Evolutionary conservation across 2,888 invertebrate genomes (phyloP), one percentile per base, ranked within the genome.

Genomic region (Fabriciana adippe): DNA sequence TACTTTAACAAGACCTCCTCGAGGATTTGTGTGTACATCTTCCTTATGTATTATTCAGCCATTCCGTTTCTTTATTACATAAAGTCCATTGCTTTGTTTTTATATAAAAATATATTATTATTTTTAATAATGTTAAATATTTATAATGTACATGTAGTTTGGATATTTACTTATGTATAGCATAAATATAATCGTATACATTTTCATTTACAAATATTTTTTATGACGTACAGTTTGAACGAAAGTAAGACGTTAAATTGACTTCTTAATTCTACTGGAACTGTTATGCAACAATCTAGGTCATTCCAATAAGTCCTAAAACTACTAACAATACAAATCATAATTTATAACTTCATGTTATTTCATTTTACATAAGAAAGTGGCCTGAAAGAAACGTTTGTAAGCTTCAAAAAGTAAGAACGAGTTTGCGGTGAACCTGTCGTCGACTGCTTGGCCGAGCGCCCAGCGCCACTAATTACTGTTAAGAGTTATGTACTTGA

Each of bases 321-420:
- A 61, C 61, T 41, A 31, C 21, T 14, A 65, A 35, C 18, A 65
- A 59, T 47, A 54, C 18, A 45, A 53, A 45, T 45, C 53, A 54
- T 59, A 53, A 60, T 55, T 60, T 55, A 35, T 41, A 14, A 60
- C 60, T 60, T 55, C 60, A 48, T 55, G 35, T 48, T 45, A 55
- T 61, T 66, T 55, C 48, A 55, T 60, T 66, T 60, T 55, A 31
- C 59, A 59, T 57, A 65, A 55, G 45, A 68, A 65, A 65, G 51
- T 59, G 61, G 21, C 26, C 35, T 50, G 41, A 60, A 71, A 66
- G 66, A 60, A 71, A 69, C 66, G 64, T 66, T 71, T 18, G 59
- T 55, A 68, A 68, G 67, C 71, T 66, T 35, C 35, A 18, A 69
- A 55, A 63, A 48, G 69, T 67, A 72, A 72, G 72, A 72, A 71